Evolutionary conservation across 2,888 invertebrate genomes (phyloP), one percentile per base, ranked within the genome.

Genomic region (Meteorus cinctellus): DNA sequence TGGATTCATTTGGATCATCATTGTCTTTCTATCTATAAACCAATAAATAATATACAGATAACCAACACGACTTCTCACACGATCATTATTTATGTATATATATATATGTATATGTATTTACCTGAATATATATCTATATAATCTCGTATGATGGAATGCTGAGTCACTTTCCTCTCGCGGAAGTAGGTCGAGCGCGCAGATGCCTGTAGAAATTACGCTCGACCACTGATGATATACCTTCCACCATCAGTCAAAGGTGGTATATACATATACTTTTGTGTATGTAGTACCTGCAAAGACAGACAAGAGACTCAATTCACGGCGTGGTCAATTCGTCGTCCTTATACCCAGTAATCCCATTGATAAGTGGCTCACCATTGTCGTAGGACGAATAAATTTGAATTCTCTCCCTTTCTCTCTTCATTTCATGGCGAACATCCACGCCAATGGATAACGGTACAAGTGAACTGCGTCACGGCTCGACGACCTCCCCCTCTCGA

Each of bases 351-450:
- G 83, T 88, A 86, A 85, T 88, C 88, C 83, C 87, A 88, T 88
- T 88, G 88, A 87, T 87, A 87, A 87, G 88, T 87, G 82, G 87
- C 81, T 81, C 85, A 86, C 83, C 85, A 87, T 86, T 87, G 87
- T 85, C 87, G 85, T 86, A 86, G 84, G 81, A 81, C 81, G 79
- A 74, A 84, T 82, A 81, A 84, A 81, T 79, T 75, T 36, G 29
- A 69, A 76, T 34, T 45, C 63, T 67, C 60, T 59, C 67, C 45
- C 34, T 66, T 65, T 60, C 31, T 68, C 51, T 68, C 62, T 51
- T 66, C 51, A 74, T 68, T 31, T 16, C 48, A 29, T 69, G 36
- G 29, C 27, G 59, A 27, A 55, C 65, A 36, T 45, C 51, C 65
- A 62, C 51, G 62, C 87, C 86, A 85, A 80, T 87, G 88, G 78